Evolutionary conservation across 1,140 invertebrate genomes (phyloP), one percentile per base, ranked within the genome.

Genomic region (Drosophila athabasca): DNA sequence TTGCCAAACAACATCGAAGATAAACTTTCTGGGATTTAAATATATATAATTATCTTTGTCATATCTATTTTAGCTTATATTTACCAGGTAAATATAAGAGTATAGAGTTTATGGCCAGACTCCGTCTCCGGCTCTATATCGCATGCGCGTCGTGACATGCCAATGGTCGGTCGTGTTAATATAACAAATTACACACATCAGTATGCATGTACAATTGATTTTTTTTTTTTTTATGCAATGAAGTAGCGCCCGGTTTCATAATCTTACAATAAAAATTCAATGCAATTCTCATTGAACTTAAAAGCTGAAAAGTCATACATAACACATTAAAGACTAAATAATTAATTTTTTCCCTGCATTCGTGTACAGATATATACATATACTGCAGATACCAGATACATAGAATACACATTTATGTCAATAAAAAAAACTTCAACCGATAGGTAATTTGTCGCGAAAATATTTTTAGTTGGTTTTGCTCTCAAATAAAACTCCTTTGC

Each of bases 1-100:
- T 83, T 69, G 46, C 57, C 50, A 55, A 81, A 82, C 50, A 85
- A 81, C 72, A 74, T 81, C 51, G 31, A 76, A 69, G 80, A 81
- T 76, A 76, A 73, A 73, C 65, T 64, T 19, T 50, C 46, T 57
- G 35, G 35, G 41, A 49, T 62, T 64, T 65, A 69, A 59, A 24
- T 68, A 35, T 55, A 48, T 72, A 29, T 58, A 31, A 39, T 50
- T 50, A 57, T 60, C 15, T 46, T 19, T 53, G 8, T 43, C 57
- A 70, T 54, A 73, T 48, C 35, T 39, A 53, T 62, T 41, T 45
- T 45, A 48, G 24, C 39, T 57, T 39, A 39, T 39, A 39, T 39
- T 39, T 62, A 62, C 43, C 46, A 55, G 51, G 17, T 51, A 26
- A 51, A 61, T 17, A 45, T 48, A 48, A 26, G 22, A 54, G 43